A percentile compares a stretch with the other conserved stretches of the same genome.
Conservation (phyloP, 2,888 invertebrate genomes). For the Leptarthrus brevirostris region DNA sequence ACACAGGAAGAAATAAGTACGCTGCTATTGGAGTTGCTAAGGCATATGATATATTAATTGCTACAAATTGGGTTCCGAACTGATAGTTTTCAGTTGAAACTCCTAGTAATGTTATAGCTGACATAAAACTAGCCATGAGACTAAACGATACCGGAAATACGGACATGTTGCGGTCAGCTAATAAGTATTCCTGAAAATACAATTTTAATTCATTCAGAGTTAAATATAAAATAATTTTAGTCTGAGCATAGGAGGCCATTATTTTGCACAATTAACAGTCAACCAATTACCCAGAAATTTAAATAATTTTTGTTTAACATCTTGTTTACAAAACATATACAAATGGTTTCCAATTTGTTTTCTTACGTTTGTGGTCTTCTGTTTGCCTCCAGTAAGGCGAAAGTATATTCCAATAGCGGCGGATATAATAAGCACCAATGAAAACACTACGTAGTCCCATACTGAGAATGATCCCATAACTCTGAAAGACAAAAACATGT, state of each 20-base stretch:
- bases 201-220: no score
- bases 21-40: conserved; percentile 83
- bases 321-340: no score
- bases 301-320: no score
- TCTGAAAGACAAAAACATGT: background rate
- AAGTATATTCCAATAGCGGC: conserved; percentile 85
- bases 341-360: no score
- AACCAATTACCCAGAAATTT: no score
- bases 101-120: conserved; percentile 88
- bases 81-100: conserved; percentile 89
- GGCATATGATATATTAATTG: conserved; percentile 81
- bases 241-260: no score
- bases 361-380: conserved; percentile 81
- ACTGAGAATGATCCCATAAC: conserved; percentile 69
- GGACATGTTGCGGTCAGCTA: conserved; percentile 85
- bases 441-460: conserved; percentile 83
- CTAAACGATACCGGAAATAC: conserved; percentile 86
- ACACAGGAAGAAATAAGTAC: conserved; percentile 84
- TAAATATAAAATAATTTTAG: no score
- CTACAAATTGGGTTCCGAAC: conserved; percentile 82
- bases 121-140: conserved; percentile 94
- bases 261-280: no score
- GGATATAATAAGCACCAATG: conserved; percentile 76
- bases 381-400: conserved; percentile 85
- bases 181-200: conserved; percentile 79